Conservation (phyloP, 2,113 vertebrate species). For the Ranitomeya variabilis region DNA sequence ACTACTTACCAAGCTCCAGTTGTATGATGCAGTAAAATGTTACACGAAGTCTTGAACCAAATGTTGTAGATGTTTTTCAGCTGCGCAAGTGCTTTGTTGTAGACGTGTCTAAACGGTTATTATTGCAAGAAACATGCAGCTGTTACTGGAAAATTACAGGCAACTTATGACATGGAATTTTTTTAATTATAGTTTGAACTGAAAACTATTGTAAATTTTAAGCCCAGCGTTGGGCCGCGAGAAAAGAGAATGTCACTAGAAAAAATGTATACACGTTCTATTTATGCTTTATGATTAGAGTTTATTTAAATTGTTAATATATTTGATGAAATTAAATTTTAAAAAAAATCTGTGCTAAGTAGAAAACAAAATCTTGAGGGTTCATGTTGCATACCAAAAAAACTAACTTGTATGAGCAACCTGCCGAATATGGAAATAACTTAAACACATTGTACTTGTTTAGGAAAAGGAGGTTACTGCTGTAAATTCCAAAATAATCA, state of each 20-base stretch:
- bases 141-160: slow-evolving; percentile 1
- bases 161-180: not conserved
- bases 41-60: not conserved
- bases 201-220: slow-evolving; percentile 2
- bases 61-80: not conserved
- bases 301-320: not conserved
- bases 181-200: not conserved
- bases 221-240: not conserved
- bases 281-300: slow-evolving; percentile 1
- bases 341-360: not conserved
- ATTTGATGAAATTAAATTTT: not conserved
- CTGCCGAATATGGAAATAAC: too few relatives aligned
- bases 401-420: too few relatives aligned
- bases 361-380: not conserved
- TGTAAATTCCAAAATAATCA: too few relatives aligned
- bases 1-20: slow-evolving; percentile 88
- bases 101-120: too few relatives aligned
- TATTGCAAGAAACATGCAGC: not conserved
- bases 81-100: not conserved
- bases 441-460: too few relatives aligned
- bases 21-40: slow-evolving; percentile 85
- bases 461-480: too few relatives aligned
- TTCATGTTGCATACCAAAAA: not conserved
- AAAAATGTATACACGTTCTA: not conserved
- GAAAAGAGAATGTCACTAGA: not conserved